Conservation (phyloP, 35 echinoderm and acorn worm genomes). For the Strongylocentrotus purpuratus region DNA sequence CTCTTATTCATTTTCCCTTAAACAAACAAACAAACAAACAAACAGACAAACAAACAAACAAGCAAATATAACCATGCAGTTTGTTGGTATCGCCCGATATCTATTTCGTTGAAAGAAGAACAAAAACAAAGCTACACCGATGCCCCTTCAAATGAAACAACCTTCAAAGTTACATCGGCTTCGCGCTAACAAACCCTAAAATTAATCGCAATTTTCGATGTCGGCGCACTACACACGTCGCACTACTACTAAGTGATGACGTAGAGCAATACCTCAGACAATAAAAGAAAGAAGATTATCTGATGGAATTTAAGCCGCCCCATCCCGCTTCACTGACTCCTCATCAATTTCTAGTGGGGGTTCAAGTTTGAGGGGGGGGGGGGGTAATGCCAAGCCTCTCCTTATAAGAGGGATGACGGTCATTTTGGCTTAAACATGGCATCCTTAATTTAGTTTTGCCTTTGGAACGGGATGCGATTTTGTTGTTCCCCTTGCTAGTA, state of each 20-base stretch:
- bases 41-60: too few species aligned
- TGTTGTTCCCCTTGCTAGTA: too few species aligned
- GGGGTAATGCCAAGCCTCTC: neutral
- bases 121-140: neutral
- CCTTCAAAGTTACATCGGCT: neutral
- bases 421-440: too few species aligned
- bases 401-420: too few species aligned
- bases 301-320: neutral
- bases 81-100: too few species aligned
- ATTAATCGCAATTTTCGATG: neutral
- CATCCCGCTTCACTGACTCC: neutral
- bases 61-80: too few species aligned
- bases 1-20: too few species aligned
- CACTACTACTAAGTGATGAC: neutral
- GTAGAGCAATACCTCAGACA: neutral
- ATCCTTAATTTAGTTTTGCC: too few species aligned
- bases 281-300: neutral
- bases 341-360: neutral
- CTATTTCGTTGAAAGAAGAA: too few species aligned
- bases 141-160: neutral
- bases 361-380: neutral
- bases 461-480: too few species aligned
- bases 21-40: too few species aligned
- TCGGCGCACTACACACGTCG: neutral
- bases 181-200: neutral